These are phyloP conservation scores for Phasianus colchicus DNA, from an alignment of 2,113 vertebrate genomes.

Conservation along the genomic window DNA sequence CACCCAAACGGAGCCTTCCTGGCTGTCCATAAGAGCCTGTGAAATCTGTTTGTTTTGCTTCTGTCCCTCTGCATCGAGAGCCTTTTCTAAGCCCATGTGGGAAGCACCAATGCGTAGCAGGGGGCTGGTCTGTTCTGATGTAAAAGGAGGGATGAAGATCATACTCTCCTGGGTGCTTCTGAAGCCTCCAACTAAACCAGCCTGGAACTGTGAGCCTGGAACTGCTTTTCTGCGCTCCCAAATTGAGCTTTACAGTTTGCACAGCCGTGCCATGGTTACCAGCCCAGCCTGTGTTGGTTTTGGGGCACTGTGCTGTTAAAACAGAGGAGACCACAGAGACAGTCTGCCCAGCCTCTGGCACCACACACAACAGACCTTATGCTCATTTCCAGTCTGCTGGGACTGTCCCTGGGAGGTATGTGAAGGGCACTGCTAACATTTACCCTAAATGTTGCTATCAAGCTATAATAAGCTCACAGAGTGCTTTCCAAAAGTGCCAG, in stretches of 20 bases:
- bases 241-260: background rate
- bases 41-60: background rate
- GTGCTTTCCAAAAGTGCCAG: background rate
- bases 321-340: background rate
- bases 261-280: background rate
- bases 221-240: background rate
- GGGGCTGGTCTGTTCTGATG: fast-evolving
- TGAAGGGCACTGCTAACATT: background rate
- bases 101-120: fast-evolving
- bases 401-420: background rate
- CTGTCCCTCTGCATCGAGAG: background rate
- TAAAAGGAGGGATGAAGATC: background rate
- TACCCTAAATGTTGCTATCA: background rate
- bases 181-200: background rate
- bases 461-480: fast-evolving
- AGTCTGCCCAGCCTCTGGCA: background rate
- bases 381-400: background rate
- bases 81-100: background rate
- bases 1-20: background rate
- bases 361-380: background rate
- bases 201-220: fast-evolving
- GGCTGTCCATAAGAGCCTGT: fast-evolving
- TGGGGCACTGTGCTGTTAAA: background rate
- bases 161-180: fast-evolving
- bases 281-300: background rate